Conservation (phyloP, 2,113 vertebrate genomes). For the Oryzias curvinotus region DNA sequence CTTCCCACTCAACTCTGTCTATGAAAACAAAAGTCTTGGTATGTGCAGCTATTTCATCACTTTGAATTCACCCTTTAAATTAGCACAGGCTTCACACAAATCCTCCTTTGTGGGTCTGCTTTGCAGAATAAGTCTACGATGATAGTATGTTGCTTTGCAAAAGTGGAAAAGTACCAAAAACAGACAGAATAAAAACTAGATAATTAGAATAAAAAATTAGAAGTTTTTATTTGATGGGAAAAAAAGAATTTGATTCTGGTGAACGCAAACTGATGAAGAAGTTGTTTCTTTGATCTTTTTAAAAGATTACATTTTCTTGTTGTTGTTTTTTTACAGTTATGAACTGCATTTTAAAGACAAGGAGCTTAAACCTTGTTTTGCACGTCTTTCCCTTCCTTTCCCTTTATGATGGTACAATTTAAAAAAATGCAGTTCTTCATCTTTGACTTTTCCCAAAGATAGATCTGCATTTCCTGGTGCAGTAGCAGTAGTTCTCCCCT, state of each 20-base stretch:
- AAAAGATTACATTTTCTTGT: neutral
- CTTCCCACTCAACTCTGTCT: slow-evolving; percentile 15
- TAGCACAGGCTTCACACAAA: neutral
- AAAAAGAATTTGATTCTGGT: neutral
- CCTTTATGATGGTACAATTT: slow-evolving; percentile 14
- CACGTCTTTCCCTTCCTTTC: slow-evolving; percentile 14
- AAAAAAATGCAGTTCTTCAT: slow-evolving; percentile 5
- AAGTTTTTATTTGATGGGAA: too few relatives aligned
- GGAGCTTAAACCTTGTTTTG: slow-evolving; percentile 9
- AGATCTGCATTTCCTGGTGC: slow-evolving; percentile 21
- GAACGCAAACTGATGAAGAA: slow-evolving; percentile 57
- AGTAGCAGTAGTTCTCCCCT: slow-evolving; percentile 7
- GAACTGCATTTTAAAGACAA: slow-evolving; percentile 13
- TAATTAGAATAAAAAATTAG: too few relatives aligned
- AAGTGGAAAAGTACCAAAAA: neutral
- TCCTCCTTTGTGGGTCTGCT: neutral
- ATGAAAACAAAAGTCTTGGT: slow-evolving; percentile 36
- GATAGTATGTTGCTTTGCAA: neutral
- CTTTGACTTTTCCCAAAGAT: slow-evolving; percentile 23
- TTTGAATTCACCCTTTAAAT: slow-evolving; percentile 22
- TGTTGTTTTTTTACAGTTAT: slow-evolving; percentile 11
- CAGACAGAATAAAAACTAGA: neutral
- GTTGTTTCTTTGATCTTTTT: slow-evolving; percentile 26
- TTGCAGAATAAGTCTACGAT: neutral
- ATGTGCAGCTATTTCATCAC: slow-evolving; percentile 58